phyloP scores from a whole-genome alignment of 2,113 vertebrate genomes.

The Geothlypis trichas region DNA sequence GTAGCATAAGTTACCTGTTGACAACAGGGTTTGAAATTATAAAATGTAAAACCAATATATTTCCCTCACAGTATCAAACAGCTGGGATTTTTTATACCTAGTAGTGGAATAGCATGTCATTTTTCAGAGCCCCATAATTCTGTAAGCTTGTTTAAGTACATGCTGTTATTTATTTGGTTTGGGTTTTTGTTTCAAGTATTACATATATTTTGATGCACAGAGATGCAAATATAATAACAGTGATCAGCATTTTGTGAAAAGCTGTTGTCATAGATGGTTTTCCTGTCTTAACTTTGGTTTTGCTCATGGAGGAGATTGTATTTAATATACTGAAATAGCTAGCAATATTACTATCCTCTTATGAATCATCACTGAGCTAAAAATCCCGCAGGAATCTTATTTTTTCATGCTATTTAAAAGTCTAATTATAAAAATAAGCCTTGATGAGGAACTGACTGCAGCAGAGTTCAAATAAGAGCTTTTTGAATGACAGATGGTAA shows the following conservation, averaged over 20 bases:
- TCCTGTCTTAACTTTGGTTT: background rate
- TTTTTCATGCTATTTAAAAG: conserved; percentile 22
- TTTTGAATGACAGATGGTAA: conserved; percentile 63
- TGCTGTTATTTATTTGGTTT: conserved; percentile 56
- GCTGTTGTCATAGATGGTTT: background rate
- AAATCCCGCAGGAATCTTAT: background rate
- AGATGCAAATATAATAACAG: background rate
- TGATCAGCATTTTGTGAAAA: background rate
- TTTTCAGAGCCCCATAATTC: conserved; percentile 63
- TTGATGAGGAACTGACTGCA: conserved; percentile 23
- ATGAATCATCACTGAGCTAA: background rate
- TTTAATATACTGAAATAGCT: background rate
- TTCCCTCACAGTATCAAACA: conserved; percentile 62
- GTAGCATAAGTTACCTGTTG: conserved; percentile 74
- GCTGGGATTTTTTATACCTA: conserved; percentile 67
- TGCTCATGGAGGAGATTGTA: background rate
- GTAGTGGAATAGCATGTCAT: conserved; percentile 40
- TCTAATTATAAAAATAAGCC: conserved; percentile 49
- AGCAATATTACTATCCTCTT: background rate
- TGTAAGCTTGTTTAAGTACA: conserved; percentile 45
- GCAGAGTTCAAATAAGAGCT: conserved; percentile 9
- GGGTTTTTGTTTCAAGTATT: conserved; percentile 10
- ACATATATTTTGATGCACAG: background rate
- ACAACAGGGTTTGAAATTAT: conserved; percentile 74
- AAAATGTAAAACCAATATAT: conserved; percentile 76